Percentiles rank a stretch among this genome's conserved stretches.
Evolutionary conservation across 2,888 invertebrate genomes (phyloP).

Genomic region (Uloborus plumipes): DNA sequence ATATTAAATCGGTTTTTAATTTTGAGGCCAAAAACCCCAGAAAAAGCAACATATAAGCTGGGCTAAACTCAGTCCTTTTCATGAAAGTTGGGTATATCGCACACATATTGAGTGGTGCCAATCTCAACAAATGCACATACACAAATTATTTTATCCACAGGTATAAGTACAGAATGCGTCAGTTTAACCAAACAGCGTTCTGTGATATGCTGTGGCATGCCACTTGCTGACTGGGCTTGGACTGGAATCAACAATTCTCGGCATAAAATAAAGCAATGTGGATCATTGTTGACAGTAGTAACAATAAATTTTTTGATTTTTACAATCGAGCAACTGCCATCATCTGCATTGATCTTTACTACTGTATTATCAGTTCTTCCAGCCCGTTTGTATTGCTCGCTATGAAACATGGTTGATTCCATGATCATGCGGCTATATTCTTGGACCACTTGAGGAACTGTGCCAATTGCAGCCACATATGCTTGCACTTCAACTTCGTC

Average conservation of each 20-base stretch:
- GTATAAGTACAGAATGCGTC: background rate
- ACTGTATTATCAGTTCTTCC: conserved; percentile 22
- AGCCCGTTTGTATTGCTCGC: conserved; percentile 9
- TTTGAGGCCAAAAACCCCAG: too few species aligned
- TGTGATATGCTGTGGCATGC: conserved; percentile 8
- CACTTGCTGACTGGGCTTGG: background rate
- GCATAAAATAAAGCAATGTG: background rate
- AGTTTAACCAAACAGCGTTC: background rate
- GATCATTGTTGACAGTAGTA: background rate
- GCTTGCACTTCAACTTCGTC: conserved; percentile 1
- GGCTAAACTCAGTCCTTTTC: conserved; percentile 3
- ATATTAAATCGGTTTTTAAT: too few species aligned
- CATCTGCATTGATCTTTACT: background rate
- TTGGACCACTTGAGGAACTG: conserved; percentile 6
- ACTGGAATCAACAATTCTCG: conserved; percentile 13
- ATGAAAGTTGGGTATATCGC: conserved; percentile 12
- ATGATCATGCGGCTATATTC: conserved; percentile 19
- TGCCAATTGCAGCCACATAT: conserved; percentile 12
- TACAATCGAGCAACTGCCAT: background rate
- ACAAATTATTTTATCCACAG: background rate
- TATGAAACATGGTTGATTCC: conserved; percentile 8
- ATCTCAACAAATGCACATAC: conserved; percentile 20
- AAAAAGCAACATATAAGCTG: too few species aligned
- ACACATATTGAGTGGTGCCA: background rate
- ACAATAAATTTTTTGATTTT: conserved; percentile 24